A percentile compares a stretch with the other conserved stretches of the same genome.
Evolutionary conservation across 53 echinoderm and acorn worm species (phyloP).

Genomic region (Mesocentrotus franciscanus): DNA sequence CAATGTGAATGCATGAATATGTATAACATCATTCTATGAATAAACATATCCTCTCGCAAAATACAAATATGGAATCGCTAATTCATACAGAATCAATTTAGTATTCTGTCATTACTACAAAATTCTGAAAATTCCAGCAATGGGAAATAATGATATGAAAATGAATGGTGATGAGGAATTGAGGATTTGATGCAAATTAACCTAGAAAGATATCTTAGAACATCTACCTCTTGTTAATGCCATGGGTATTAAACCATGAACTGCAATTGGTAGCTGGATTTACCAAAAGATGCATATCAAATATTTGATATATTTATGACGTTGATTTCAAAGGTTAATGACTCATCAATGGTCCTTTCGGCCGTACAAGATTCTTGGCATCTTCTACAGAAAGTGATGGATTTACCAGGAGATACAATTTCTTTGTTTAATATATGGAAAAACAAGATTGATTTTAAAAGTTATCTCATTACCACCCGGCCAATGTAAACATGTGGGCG

Average conservation of each 20-base stretch:
- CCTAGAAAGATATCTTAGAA: neutral
- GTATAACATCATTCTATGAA: no score
- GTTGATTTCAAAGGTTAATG: neutral
- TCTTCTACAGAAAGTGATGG: neutral
- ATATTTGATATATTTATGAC: neutral
- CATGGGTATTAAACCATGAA: neutral
- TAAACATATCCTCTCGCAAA: no score
- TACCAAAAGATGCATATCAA: neutral
- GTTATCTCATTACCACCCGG: neutral
- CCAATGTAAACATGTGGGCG: neutral
- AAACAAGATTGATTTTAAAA: neutral
- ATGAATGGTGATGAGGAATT: neutral
- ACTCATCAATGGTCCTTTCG: neutral
- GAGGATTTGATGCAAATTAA: neutral
- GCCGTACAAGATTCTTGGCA: neutral
- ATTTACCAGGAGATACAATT: neutral
- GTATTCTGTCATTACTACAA: no score
- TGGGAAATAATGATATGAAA: no score
- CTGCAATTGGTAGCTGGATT: neutral
- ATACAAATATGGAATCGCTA: no score
- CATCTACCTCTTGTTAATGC: neutral
- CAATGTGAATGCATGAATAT: no score
- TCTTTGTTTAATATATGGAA: neutral
- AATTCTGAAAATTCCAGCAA: no score
- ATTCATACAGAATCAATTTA: no score